phyloP scores from a whole-genome alignment of 2,888 invertebrate genomes.

The Nezara viridula region DNA sequence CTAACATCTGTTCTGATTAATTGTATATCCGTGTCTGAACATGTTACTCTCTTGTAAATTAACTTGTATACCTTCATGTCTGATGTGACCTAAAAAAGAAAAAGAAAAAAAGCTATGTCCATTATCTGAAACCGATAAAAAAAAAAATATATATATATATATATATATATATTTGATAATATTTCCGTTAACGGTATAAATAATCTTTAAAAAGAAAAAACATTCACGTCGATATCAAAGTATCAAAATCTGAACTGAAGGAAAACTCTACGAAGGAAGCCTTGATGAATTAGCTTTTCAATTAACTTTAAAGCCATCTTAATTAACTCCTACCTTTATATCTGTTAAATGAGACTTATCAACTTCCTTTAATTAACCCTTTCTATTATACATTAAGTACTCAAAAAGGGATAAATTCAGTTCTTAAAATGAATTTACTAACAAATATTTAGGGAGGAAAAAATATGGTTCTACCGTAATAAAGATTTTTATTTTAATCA shows the following conservation, averaged over 20 bases:
- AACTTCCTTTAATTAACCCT: not conserved
- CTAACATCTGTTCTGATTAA: conserved; percentile 36
- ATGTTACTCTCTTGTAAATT: conserved; percentile 11
- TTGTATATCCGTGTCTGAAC: not conserved
- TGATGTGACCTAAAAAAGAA: not conserved
- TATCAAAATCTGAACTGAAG: not conserved
- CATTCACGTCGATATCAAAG: not conserved
- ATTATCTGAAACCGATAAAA: not conserved
- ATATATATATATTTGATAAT: not conserved
- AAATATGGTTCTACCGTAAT: too few species aligned
- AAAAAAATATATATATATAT: not conserved
- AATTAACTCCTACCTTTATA: conserved; percentile 1
- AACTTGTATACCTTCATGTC: conserved; percentile 15
- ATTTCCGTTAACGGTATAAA: not conserved
- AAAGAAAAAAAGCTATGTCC: not conserved
- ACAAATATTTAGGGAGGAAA: not conserved
- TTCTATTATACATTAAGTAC: not conserved
- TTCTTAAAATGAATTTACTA: not conserved
- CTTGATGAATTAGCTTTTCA: not conserved
- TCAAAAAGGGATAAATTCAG: not conserved
- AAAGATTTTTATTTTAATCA: too few species aligned
- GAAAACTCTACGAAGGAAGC: not conserved
- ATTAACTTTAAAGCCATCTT: conserved; percentile 16
- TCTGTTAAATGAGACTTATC: conserved; percentile 9
- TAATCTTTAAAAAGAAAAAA: not conserved